phyloP scores from a whole-genome alignment of 2,888 invertebrate genomes.

The Drosophila ustulata region DNA sequence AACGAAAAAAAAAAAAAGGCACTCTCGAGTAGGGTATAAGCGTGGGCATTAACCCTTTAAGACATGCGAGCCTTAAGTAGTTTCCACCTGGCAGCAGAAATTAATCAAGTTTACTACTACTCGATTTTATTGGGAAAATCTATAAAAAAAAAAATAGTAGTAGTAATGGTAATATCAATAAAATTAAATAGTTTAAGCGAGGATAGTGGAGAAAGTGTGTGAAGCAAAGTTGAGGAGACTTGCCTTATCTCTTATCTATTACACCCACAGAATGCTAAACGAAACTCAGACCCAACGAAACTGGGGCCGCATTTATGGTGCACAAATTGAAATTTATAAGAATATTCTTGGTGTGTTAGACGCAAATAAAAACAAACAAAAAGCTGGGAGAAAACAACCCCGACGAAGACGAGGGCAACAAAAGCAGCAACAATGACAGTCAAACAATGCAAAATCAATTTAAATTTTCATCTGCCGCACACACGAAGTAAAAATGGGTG shows the following conservation, averaged over 20 bases:
- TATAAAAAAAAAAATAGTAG: not conserved
- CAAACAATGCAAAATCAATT: conserved; percentile 82
- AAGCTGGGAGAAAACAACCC: conserved; percentile 41
- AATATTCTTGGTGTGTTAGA: conserved; percentile 60
- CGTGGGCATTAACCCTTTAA: conserved; percentile 1
- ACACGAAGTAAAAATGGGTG: conserved; percentile 65
- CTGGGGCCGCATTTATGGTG: conserved; percentile 46
- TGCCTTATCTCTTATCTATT: conserved; percentile 23
- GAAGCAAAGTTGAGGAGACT: not conserved
- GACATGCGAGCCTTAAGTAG: not conserved
- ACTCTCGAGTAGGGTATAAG: not conserved
- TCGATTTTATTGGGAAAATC: not conserved
- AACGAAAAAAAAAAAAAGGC: not conserved
- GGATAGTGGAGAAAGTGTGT: not conserved
- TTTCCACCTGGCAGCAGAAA: not conserved
- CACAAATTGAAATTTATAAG: conserved; percentile 82
- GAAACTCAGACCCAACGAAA: conserved; percentile 14
- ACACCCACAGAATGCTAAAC: conserved; percentile 26
- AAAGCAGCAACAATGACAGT: conserved; percentile 71
- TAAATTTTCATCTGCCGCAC: conserved; percentile 77
- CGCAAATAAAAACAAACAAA: conserved; percentile 42
- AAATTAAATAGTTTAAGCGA: not conserved
- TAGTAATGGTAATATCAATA: not conserved
- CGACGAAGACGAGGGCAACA: conserved; percentile 49
- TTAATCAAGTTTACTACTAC: conserved; percentile 2